Percentiles rank a stretch among this genome's conserved stretches.
Conservation (phyloP, 2,888 invertebrate genomes). For the Pachymerium ferrugineum region DNA sequence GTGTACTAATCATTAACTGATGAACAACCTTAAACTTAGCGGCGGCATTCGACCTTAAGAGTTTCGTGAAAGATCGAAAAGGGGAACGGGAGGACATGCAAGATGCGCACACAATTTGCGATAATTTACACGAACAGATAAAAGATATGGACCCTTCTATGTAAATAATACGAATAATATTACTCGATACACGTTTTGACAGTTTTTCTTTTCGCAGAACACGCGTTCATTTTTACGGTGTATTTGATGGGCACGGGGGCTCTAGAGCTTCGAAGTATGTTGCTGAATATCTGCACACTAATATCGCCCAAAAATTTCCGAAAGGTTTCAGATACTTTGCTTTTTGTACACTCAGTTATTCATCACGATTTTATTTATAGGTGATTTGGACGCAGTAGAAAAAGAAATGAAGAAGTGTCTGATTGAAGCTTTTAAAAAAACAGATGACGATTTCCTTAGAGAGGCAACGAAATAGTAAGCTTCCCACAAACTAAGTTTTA, state of each 20-base stretch:
- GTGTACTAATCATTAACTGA: not conserved
- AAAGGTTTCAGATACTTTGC: conserved; percentile 44
- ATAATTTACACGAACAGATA: conserved; percentile 40
- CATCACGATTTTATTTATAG: too few relatives aligned
- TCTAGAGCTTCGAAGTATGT: conserved; percentile 49
- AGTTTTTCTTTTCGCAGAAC: conserved; percentile 40
- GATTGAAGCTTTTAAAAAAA: conserved; percentile 49
- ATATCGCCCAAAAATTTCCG: conserved; percentile 48
- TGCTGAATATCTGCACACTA: conserved; percentile 47
- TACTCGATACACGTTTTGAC: not conserved
- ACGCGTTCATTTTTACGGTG: conserved; percentile 48
- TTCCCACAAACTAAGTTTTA: not conserved
- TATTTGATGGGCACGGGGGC: conserved; percentile 54
- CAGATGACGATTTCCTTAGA: conserved; percentile 51
- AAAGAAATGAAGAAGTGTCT: conserved; percentile 48
- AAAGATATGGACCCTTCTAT: conserved; percentile 43
- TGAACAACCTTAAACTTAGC: not conserved
- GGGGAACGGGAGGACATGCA: conserved; percentile 55
- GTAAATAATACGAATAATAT: conserved; percentile 40
- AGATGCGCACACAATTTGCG: conserved; percentile 49
- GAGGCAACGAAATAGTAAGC: conserved; percentile 49
- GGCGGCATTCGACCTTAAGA: conserved; percentile 39
- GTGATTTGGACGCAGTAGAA: conserved; percentile 36
- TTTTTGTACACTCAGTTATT: too few relatives aligned
- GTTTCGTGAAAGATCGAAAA: conserved; percentile 42